These are phyloP conservation scores for Phrixothrix hirtus DNA, from an alignment of 2,888 invertebrate species.

Conservation along the genomic window DNA sequence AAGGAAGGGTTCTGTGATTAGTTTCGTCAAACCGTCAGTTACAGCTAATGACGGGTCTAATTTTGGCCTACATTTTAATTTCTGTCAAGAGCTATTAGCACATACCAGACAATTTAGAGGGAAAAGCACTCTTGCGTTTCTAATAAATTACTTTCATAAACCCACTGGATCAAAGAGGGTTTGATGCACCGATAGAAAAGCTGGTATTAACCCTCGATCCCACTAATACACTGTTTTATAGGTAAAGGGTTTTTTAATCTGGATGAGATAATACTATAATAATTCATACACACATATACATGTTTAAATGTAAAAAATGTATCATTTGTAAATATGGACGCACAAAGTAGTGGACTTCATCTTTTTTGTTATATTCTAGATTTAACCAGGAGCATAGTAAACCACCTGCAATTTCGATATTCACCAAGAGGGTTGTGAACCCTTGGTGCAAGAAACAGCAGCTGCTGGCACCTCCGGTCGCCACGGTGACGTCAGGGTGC, in stretches of 20 bases:
- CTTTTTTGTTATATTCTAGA: no score
- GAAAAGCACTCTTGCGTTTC: slow-evolving; percentile 31
- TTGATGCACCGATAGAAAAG: slow-evolving; percentile 2
- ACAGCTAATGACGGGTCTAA: slow-evolving; percentile 18
- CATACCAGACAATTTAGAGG: slow-evolving; percentile 23
- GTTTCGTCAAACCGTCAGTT: neutral
- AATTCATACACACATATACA: neutral
- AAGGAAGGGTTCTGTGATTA: no score
- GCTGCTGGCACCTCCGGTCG: slow-evolving; percentile 35
- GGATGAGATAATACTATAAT: slow-evolving; percentile 3
- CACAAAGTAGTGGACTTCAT: no score
- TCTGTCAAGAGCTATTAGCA: slow-evolving; percentile 24
- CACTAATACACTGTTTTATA: slow-evolving; percentile 8
- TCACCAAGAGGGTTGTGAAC: slow-evolving; percentile 8
- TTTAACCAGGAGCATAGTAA: slow-evolving; percentile 5
- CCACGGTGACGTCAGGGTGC: slow-evolving; percentile 38
- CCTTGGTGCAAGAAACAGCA: slow-evolving; percentile 12
- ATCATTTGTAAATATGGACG: neutral
- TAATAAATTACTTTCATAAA: slow-evolving; percentile 30
- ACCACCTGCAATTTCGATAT: slow-evolving; percentile 25
- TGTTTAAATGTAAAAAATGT: no score
- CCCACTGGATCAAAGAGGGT: slow-evolving; percentile 10
- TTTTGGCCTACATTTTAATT: slow-evolving; percentile 30
- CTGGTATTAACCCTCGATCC: slow-evolving; percentile 3
- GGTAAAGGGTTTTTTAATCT: slow-evolving; percentile 8